Percentiles rank a stretch among this genome's conserved stretches.
Evolutionary conservation across 2,797 vertebrate species (phyloP).

Genomic region (Telmatherina bonti): DNA sequence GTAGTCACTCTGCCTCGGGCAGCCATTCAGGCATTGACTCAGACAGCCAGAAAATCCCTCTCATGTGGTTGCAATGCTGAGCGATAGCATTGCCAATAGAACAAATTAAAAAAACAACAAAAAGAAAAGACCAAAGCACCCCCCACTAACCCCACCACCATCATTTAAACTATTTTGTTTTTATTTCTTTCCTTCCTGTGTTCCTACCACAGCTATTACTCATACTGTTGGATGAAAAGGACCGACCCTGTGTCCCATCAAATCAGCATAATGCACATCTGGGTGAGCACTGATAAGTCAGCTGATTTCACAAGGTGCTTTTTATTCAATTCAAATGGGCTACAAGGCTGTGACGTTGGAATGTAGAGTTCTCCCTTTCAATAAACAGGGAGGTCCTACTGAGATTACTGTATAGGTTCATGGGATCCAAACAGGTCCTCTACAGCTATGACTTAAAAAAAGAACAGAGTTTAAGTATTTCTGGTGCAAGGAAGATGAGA

Average conservation of each 20-base stretch:
- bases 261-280: conserved; percentile 39
- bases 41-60: conserved; percentile 54
- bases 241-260: conserved; percentile 39
- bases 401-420: not conserved
- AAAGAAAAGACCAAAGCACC: not conserved
- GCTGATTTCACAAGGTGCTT: conserved; percentile 39
- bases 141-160: not conserved
- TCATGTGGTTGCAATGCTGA: conserved; percentile 48
- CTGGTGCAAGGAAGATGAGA: no score
- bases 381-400: conserved; percentile 3
- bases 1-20: conserved; percentile 51
- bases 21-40: conserved; percentile 46
- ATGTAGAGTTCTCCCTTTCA: conserved; percentile 10
- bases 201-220: conserved; percentile 36
- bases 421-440: conserved; percentile 1
- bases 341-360: not conserved
- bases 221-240: conserved; percentile 55
- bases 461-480: not conserved
- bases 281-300: conserved; percentile 22
- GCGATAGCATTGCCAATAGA: conserved; percentile 51
- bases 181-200: conserved; percentile 30
- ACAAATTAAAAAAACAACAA: conserved; percentile 46
- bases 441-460: conserved; percentile 9
- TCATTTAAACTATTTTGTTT: conserved; percentile 20
- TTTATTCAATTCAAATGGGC: conserved; percentile 13